These are phyloP conservation scores for Fulica atra DNA, from an alignment of 2,113 vertebrate species.

Conservation along the genomic window DNA sequence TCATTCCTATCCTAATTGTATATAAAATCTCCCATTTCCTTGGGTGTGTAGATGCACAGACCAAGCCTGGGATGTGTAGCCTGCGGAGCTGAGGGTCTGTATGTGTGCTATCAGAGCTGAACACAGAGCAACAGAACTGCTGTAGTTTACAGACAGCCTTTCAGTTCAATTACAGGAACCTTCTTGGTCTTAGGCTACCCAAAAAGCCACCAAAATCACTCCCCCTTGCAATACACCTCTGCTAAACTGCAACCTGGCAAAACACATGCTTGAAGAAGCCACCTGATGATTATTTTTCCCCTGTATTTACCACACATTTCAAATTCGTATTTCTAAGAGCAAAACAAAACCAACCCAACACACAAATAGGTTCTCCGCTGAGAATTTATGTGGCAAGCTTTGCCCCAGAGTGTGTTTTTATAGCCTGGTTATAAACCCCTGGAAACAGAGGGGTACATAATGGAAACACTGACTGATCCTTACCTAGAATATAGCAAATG, in stretches of 20 bases:
- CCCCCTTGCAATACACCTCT: background rate
- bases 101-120: background rate
- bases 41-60: background rate
- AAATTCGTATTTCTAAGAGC: background rate
- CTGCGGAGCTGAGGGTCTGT: background rate
- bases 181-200: background rate
- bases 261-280: background rate
- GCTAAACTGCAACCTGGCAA: background rate
- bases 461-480: slow-evolving; percentile 70
- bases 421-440: slow-evolving; percentile 64
- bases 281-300: background rate
- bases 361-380: slow-evolving; percentile 54
- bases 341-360: slow-evolving; percentile 5
- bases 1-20: background rate
- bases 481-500: slow-evolving; percentile 67
- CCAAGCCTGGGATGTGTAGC: background rate
- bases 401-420: slow-evolving; percentile 64
- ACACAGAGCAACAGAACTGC: background rate
- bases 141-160: background rate
- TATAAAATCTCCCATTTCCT: background rate
- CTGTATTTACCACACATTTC: background rate
- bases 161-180: background rate
- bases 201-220: slow-evolving; percentile 21
- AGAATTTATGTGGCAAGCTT: slow-evolving; percentile 51
- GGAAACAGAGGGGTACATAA: slow-evolving; percentile 58